These are phyloP conservation scores for Eledone cirrhosa DNA, from an alignment of 2,888 invertebrate species.

Conservation along the genomic window DNA sequence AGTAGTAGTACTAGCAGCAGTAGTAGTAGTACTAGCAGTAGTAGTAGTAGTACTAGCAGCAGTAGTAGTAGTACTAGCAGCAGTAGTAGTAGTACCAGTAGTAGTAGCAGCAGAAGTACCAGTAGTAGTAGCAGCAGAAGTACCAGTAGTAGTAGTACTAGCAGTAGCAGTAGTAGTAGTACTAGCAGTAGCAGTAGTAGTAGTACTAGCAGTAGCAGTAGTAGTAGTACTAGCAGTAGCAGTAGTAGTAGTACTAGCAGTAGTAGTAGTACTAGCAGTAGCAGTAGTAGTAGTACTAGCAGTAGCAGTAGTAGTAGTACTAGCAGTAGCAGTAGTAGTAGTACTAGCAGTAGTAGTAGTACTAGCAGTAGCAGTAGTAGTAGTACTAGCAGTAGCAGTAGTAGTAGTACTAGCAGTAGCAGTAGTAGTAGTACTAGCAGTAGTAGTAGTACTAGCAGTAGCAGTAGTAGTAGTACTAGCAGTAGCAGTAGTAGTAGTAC, in stretches of 20 bases:
- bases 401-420: slow-evolving; percentile 24
- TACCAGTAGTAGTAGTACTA: slow-evolving; percentile 28
- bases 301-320: slow-evolving; percentile 26
- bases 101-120: slow-evolving; percentile 31
- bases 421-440: slow-evolving; percentile 26
- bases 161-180: slow-evolving; percentile 33
- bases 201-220: slow-evolving; percentile 33
- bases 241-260: slow-evolving; percentile 32
- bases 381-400: slow-evolving; percentile 34
- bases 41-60: slow-evolving; percentile 29
- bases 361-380: slow-evolving; percentile 33
- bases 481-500: no score
- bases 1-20: no score
- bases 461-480: slow-evolving; percentile 31
- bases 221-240: slow-evolving; percentile 33
- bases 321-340: slow-evolving; percentile 25
- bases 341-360: slow-evolving; percentile 27
- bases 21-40: slow-evolving; percentile 27
- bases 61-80: slow-evolving; percentile 35
- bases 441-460: slow-evolving; percentile 25
- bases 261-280: slow-evolving; percentile 26
- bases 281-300: slow-evolving; percentile 24
- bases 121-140: slow-evolving; percentile 31
- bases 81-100: slow-evolving; percentile 35
- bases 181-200: slow-evolving; percentile 35